These are phyloP conservation scores for Eupeodes latifasciatus DNA, from an alignment of 2,888 invertebrate species.

Conservation along the genomic window DNA sequence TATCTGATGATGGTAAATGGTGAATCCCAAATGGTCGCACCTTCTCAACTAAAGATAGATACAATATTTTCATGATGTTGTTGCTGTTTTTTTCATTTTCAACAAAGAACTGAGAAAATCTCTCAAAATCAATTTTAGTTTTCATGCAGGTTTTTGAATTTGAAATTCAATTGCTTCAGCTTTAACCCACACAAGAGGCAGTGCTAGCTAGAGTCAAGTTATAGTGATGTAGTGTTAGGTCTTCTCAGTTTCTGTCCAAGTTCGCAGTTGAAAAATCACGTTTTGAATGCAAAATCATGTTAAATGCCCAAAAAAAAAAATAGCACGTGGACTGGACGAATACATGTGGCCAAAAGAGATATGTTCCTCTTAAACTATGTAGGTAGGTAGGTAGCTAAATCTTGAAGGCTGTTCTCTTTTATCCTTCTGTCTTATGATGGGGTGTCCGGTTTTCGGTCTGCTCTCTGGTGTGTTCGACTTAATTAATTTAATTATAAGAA, in stretches of 20 bases:
- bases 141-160: constrained; percentile 25
- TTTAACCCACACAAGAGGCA: constrained; percentile 44
- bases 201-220: too few relatives aligned
- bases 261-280: constrained; percentile 66
- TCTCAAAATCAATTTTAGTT: constrained; percentile 72
- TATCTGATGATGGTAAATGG: neutral
- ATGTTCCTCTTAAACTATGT: neutral
- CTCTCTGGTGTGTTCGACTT: constrained; percentile 59
- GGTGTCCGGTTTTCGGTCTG: constrained; percentile 27
- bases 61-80: neutral
- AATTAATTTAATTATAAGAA: constrained; percentile 78
- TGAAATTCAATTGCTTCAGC: constrained; percentile 39
- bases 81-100: constrained; percentile 3
- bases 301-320: constrained; percentile 46
- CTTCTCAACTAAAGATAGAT: constrained; percentile 31
- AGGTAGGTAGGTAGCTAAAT: neutral
- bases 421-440: constrained; percentile 26
- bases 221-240: neutral
- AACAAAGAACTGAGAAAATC: constrained; percentile 49
- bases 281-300: constrained; percentile 76
- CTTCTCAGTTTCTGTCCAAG: neutral
- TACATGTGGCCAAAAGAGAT: constrained; percentile 15
- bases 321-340: constrained; percentile 43
- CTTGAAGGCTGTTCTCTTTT: constrained; percentile 44
- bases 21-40: constrained; percentile 39